Base-by-base conservation (phyloP, 2,113 vertebrate genomes). In the Australoheros scitulus region DNA sequence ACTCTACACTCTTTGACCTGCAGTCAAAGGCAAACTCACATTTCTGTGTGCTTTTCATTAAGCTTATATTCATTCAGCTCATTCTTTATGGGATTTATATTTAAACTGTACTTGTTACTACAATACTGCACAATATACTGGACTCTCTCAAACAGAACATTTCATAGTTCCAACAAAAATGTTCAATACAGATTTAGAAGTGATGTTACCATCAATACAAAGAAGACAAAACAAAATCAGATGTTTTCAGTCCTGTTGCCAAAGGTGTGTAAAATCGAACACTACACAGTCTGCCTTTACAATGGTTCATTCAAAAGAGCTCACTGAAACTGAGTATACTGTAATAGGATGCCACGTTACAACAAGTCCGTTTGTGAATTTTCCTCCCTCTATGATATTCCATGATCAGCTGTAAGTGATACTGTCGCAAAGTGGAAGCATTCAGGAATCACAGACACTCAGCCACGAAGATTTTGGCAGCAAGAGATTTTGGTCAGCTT, bases 11-110 rank as follows among this genome's bases (percentile, higher is more conserved):
- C 56, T 80, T 76, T 64, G 81, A 83, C 81, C 76, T 78, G 52
- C 76, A 83, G 84, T 88, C 34, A 82, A 76, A 83, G 17, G 11
- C 61, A 84, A 80, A 77, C 38, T 76, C 72, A 68, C 59, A 29
- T 78, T 22, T 61, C 34, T 57, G 11, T 63, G 58, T 79, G 32
- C 29, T 24, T 50, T 58, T 79, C 18, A 36, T 87, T 36, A 83
- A 58, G 14, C 52, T 47, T 74, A 26, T 18, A 38, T 59, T 59
- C 18, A 80, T 22, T 61, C 59, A 50, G 3, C 50, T 9, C 5
- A 24, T 56, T 47, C 13, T 78, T 61, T 78, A 43, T 41, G 6
- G 13, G 3, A 26, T 2, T 1, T 55, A 22, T 47, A 74, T 38
- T 8, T 64, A 36, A 76, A 61, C 24, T 13, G 1, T 61, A 13